Evolutionary conservation across 1,140 invertebrate genomes (phyloP).

Genomic region (Notospermus geniculatus): DNA sequence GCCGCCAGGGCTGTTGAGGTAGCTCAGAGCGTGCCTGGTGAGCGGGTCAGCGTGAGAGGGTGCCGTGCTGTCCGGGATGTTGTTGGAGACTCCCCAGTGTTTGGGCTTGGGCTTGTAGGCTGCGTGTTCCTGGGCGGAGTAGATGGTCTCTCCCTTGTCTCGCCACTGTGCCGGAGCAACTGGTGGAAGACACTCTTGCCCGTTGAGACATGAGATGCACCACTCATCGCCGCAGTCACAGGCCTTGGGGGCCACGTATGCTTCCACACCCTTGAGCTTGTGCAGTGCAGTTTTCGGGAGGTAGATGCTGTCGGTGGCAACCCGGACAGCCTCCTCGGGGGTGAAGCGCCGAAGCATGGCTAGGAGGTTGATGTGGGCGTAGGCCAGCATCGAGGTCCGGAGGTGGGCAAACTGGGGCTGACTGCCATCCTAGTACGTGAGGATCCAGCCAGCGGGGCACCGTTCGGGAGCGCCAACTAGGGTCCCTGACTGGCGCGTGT

Average conservation of each 20-base stretch:
- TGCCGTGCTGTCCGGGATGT: no score
- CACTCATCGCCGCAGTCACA: no score
- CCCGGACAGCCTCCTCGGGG: slow-evolving; percentile 11
- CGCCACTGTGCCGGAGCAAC: neutral
- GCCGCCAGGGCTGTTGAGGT: no score
- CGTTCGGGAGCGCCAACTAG: slow-evolving; percentile 14
- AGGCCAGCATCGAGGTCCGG: slow-evolving; percentile 14
- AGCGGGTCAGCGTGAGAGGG: no score
- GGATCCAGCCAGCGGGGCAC: slow-evolving; percentile 14
- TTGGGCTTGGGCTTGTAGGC: no score
- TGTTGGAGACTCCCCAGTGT: no score
- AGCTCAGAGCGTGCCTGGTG: slow-evolving; percentile 5
- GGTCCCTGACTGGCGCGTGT: no score
- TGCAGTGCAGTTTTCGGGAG: slow-evolving; percentile 16
- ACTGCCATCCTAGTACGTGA: slow-evolving; percentile 18
- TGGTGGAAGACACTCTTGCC: neutral
- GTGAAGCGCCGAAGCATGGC: slow-evolving; percentile 15
- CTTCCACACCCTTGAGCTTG: slow-evolving; percentile 9
- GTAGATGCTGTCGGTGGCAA: slow-evolving; percentile 12
- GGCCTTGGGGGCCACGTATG: neutral
- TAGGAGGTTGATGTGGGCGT: slow-evolving; percentile 22
- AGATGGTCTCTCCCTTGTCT: neutral
- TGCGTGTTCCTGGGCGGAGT: neutral
- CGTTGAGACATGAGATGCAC: no score
- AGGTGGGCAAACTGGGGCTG: slow-evolving; percentile 15